Evolutionary conservation across 2,888 invertebrate species (phyloP).

Genomic region (Andricus curvator): DNA sequence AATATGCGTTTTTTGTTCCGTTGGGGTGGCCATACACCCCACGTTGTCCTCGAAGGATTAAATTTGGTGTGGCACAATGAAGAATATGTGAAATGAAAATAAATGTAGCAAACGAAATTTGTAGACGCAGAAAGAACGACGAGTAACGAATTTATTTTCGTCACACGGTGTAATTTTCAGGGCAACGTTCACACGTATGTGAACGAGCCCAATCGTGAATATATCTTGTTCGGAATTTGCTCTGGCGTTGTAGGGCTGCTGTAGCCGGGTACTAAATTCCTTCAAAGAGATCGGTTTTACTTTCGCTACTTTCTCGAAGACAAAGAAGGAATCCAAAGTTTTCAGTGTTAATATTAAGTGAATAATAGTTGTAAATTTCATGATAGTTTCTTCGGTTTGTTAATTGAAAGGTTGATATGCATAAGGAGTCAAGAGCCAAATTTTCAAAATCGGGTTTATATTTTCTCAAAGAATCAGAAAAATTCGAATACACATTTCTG

Average conservation of each 20-base stretch:
- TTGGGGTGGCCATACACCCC: no score
- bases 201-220: neutral
- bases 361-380: neutral
- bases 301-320: slow-evolving; percentile 53
- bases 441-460: no score
- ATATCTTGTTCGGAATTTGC: slow-evolving; percentile 51
- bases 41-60: no score
- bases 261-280: slow-evolving; percentile 42
- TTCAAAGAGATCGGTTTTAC: slow-evolving; percentile 52
- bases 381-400: no score
- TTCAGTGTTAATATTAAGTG: neutral
- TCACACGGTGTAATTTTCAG: neutral
- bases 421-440: no score
- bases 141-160: slow-evolving; percentile 8
- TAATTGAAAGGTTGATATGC: no score
- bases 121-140: slow-evolving; percentile 21
- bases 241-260: slow-evolving; percentile 25
- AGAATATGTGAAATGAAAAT: slow-evolving; percentile 15
- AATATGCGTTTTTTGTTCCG: no score
- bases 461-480: no score
- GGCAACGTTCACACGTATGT: neutral
- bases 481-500: no score
- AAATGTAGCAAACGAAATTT: slow-evolving; percentile 17
- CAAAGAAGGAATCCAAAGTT: slow-evolving; percentile 26
- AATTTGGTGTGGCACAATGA: neutral